phyloP scores from a whole-genome alignment of 2,888 invertebrate genomes.

The Nephrotoma guestfalica region DNA sequence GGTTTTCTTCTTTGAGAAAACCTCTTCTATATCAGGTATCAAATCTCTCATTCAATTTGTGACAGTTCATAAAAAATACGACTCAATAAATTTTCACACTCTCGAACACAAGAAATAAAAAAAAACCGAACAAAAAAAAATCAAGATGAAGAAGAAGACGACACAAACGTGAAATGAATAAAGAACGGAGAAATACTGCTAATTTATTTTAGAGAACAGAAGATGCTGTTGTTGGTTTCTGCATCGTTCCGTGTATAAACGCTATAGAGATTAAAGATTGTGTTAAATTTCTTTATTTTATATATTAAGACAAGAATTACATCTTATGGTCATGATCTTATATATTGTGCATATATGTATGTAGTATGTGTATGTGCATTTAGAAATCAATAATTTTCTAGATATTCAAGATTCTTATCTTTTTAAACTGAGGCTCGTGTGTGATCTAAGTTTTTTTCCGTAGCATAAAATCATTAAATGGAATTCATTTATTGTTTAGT shows the following conservation, averaged over 20 bases:
- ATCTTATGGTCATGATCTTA: background rate
- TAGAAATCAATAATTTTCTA: background rate
- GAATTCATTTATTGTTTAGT: background rate
- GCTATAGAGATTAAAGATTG: background rate
- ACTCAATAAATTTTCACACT: constrained; percentile 2
- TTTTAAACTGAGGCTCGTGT: background rate
- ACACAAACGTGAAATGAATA: background rate
- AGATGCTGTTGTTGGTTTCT: background rate
- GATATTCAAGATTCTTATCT: background rate
- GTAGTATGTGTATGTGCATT: background rate
- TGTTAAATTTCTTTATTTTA: background rate
- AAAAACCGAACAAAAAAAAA: background rate
- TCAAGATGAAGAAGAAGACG: background rate
- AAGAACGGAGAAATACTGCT: background rate
- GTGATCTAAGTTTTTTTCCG: background rate
- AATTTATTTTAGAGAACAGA: background rate
- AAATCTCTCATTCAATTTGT: constrained; percentile 2
- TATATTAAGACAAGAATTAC: background rate
- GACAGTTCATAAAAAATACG: constrained; percentile 2
- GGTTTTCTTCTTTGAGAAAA: background rate
- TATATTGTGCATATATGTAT: background rate
- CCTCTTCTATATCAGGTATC: constrained; percentile 2
- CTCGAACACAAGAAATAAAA: background rate
- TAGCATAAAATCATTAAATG: background rate
- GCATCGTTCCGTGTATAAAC: background rate